phyloP scores from a whole-genome alignment of 2,113 vertebrate genomes.

The Climacteris rufus region DNA sequence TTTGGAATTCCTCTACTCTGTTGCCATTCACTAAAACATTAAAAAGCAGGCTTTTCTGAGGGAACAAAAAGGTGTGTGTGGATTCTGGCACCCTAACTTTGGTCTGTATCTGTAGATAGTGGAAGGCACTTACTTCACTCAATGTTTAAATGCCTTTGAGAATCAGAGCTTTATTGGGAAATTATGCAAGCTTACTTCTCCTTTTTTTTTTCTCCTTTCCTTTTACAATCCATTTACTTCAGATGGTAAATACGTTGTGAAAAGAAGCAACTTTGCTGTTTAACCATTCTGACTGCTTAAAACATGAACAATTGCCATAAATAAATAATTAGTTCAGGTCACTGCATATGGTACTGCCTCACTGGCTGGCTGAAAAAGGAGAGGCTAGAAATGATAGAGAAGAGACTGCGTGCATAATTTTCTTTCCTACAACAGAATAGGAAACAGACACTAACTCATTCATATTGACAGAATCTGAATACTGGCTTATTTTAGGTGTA shows the following conservation, averaged over 20 bases:
- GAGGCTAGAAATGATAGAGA: background rate
- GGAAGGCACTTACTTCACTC: background rate
- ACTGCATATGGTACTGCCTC: background rate
- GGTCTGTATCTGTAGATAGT: background rate
- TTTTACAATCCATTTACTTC: background rate
- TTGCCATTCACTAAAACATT: background rate
- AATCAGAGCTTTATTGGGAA: background rate
- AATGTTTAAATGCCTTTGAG: background rate
- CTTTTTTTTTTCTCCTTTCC: background rate
- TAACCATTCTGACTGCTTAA: background rate
- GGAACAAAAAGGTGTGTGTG: background rate
- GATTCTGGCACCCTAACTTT: background rate
- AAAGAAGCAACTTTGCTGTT: background rate
- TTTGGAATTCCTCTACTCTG: background rate
- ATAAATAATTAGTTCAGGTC: background rate
- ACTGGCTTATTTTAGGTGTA: conserved; percentile 22
- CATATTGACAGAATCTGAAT: background rate
- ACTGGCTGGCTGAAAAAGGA: background rate
- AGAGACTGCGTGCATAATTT: background rate
- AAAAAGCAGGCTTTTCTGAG: background rate
- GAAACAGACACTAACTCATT: background rate
- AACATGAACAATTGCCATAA: background rate
- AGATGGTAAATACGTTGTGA: background rate
- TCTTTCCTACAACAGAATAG: background rate
- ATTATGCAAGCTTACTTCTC: background rate